Conservation (phyloP, 2,113 vertebrate genomes). For the Gallinago jamesoni region DNA sequence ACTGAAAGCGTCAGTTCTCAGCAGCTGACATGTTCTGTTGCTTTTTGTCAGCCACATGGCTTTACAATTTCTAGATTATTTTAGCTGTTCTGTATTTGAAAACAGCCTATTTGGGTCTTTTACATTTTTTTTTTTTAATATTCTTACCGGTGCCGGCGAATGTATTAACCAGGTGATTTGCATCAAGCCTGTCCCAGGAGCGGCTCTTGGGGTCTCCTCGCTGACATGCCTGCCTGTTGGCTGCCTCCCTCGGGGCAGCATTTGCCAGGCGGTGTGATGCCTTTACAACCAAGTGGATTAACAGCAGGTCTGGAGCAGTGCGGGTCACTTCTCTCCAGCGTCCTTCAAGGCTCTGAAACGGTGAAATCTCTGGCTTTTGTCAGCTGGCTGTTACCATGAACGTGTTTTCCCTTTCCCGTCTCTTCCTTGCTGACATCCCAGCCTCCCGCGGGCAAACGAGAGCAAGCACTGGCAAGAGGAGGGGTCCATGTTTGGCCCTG, state of each 20-base stretch:
- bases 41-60: background rate
- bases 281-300: background rate
- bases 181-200: background rate
- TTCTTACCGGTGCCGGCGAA: background rate
- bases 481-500: background rate
- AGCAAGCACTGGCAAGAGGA: background rate
- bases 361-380: background rate
- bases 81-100: background rate
- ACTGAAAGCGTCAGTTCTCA: background rate
- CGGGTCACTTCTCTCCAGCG: background rate
- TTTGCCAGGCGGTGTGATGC: background rate
- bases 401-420: background rate
- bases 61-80: background rate
- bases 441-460: background rate
- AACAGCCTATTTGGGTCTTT: background rate
- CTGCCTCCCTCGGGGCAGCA: background rate
- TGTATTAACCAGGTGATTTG: background rate
- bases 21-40: background rate
- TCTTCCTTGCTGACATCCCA: background rate
- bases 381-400: background rate
- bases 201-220: fast-evolving
- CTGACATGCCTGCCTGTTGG: fast-evolving
- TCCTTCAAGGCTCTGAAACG: background rate
- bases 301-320: background rate
- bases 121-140: background rate